phyloP scores from a whole-genome alignment of 2,888 invertebrate species.

The Craniophora ligustri region DNA sequence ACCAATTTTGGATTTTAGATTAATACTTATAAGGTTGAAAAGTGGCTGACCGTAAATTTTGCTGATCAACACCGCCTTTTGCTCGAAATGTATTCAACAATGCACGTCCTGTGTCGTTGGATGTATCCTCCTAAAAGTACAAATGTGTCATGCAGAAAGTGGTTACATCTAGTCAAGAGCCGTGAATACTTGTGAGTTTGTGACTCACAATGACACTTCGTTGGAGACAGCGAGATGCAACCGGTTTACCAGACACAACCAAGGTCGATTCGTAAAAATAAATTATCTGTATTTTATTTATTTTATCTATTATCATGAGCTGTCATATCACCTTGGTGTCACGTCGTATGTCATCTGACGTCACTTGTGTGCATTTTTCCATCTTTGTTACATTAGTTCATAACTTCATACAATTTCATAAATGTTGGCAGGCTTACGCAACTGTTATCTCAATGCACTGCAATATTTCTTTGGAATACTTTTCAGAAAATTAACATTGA shows the following conservation, averaged over 20 bases:
- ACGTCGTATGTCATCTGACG: neutral
- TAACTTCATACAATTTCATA: no score
- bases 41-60: no score
- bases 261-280: conserved; percentile 29
- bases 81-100: neutral
- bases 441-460: no score
- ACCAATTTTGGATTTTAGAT: no score
- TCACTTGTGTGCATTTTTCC: no score
- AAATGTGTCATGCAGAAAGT: conserved; percentile 1
- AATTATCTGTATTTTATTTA: conserved; percentile 7
- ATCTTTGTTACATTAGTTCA: no score
- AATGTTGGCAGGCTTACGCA: no score
- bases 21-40: no score
- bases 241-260: conserved; percentile 28
- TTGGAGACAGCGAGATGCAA: conserved; percentile 13
- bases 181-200: neutral
- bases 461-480: no score
- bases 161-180: conserved; percentile 21
- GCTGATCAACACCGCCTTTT: no score
- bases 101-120: conserved; percentile 6
- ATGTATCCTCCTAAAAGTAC: neutral
- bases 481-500: no score
- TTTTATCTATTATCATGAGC: neutral
- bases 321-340: neutral
- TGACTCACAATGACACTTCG: conserved; percentile 29